Evolutionary conservation across 2,113 vertebrate species (phyloP).

Genomic region (Carassius gibelio): DNA sequence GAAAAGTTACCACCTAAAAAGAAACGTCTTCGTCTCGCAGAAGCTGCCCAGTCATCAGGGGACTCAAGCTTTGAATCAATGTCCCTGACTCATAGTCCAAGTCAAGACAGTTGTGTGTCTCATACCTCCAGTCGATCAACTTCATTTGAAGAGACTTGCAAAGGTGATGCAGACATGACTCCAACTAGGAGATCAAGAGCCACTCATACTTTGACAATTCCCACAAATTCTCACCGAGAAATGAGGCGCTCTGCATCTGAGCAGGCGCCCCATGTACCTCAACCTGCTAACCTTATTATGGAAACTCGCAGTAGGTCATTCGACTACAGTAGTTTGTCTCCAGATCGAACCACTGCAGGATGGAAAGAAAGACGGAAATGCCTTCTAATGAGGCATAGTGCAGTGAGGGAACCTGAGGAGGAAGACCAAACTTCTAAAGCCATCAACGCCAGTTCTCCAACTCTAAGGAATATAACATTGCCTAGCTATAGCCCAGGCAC

Average conservation of each 20-base stretch:
- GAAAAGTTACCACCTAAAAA: conserved; percentile 98
- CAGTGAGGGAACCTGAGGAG: conserved; percentile 70
- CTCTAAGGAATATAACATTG: conserved; percentile 44
- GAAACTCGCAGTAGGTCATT: conserved; percentile 95
- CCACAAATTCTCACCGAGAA: conserved; percentile 78
- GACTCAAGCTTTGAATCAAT: conserved; percentile 92
- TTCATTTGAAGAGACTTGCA: conserved; percentile 85
- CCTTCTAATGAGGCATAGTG: conserved; percentile 84
- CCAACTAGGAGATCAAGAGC: conserved; percentile 78
- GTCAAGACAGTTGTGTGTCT: conserved; percentile 87
- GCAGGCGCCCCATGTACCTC: conserved; percentile 84
- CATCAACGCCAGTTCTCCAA: conserved; percentile 39
- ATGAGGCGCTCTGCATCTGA: conserved; percentile 93
- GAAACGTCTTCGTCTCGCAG: conserved; percentile 90
- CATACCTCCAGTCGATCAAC: conserved; percentile 82
- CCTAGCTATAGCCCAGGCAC: conserved; percentile 50
- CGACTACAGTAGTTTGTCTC: conserved; percentile 88
- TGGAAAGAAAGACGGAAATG: conserved; percentile 89
- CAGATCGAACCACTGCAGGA: conserved; percentile 74
- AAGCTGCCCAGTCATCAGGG: conserved; percentile 88
- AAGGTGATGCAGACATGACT: conserved; percentile 68
- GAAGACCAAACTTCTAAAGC: conserved; percentile 57
- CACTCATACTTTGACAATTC: conserved; percentile 85
- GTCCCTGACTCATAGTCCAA: conserved; percentile 85
- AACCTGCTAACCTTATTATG: conserved; percentile 77